Evolutionary conservation across 2,113 vertebrate genomes (phyloP).

Genomic region (Odontesthes bonariensis): DNA sequence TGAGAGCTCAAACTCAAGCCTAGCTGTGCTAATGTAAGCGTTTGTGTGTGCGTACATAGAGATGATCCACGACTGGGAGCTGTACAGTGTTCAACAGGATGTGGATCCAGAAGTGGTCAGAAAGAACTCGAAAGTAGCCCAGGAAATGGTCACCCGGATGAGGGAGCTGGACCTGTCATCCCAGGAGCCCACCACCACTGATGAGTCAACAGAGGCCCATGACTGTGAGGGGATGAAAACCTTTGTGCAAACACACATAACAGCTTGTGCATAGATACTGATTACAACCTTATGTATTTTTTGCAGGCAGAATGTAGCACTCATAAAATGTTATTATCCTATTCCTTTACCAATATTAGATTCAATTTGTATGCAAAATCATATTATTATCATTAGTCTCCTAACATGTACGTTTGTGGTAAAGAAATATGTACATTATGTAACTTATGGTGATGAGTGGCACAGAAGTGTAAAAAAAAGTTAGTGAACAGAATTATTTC

Average conservation of each 20-base stretch:
- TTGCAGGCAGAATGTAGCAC: not conserved
- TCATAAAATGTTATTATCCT: too few species aligned
- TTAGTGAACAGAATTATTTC: too few species aligned
- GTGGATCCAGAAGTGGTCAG: constrained; percentile 84
- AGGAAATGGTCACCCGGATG: constrained; percentile 87
- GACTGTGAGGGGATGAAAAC: constrained; percentile 80
- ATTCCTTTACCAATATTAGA: too few species aligned
- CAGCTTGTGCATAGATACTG: not conserved
- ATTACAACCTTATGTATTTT: too few species aligned
- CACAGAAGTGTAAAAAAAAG: too few species aligned
- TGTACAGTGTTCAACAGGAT: constrained; percentile 88
- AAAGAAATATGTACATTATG: too few species aligned
- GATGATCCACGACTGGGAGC: constrained; percentile 90
- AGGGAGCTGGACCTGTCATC: constrained; percentile 82
- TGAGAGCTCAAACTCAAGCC: too few species aligned
- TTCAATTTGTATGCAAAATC: too few species aligned
- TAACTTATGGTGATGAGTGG: too few species aligned
- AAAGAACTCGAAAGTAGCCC: constrained; percentile 79
- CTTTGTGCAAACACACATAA: too few species aligned
- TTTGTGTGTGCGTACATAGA: constrained; percentile 79
- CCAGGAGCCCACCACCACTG: constrained; percentile 79
- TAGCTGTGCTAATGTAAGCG: not conserved
- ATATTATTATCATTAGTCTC: too few species aligned
- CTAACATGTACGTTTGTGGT: too few species aligned
- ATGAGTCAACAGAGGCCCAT: constrained; percentile 86